A percentile compares a stretch with the other conserved stretches of the same genome.
These are phyloP conservation scores for Sitophilus oryzae DNA, from an alignment of 1,140 invertebrate genomes.

Conservation along the genomic window DNA sequence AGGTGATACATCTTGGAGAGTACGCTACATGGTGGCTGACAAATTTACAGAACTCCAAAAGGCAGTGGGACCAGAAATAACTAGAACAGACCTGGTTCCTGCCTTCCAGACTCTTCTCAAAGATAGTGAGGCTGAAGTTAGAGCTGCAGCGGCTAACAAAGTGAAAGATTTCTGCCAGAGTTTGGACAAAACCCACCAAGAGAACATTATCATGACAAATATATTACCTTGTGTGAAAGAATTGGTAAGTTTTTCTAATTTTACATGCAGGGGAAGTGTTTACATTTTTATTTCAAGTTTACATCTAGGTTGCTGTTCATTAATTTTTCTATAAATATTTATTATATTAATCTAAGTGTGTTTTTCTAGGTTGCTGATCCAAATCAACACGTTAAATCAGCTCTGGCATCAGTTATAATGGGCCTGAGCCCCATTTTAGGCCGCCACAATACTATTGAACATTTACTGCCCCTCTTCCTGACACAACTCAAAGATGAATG, in stretches of 20 bases:
- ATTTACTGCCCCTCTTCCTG: constrained; percentile 93
- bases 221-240: constrained; percentile 98
- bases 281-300: too few species aligned
- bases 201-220: constrained; percentile 93
- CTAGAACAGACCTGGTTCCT: constrained; percentile 88
- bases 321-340: background rate
- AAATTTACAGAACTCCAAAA: constrained; percentile 83
- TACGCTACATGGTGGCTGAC: constrained; percentile 98
- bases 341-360: background rate
- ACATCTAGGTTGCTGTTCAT: background rate
- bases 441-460: constrained; percentile 95
- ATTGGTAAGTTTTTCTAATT: constrained; percentile 56
- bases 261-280: too few species aligned
- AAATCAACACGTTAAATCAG: constrained; percentile 98
- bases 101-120: constrained; percentile 92
- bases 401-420: constrained; percentile 98
- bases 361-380: constrained; percentile 69
- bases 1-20: constrained; percentile 90
- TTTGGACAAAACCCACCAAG: constrained; percentile 82
- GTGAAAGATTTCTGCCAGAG: constrained; percentile 93
- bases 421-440: constrained; percentile 97
- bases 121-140: constrained; percentile 96
- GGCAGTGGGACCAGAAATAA: constrained; percentile 94
- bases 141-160: constrained; percentile 95
- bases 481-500: constrained; percentile 98